A percentile compares a stretch with the other conserved stretches of the same genome.
These are phyloP conservation scores for Clunio marinus DNA, from an alignment of 2,888 invertebrate genomes.

Conservation along the genomic window DNA sequence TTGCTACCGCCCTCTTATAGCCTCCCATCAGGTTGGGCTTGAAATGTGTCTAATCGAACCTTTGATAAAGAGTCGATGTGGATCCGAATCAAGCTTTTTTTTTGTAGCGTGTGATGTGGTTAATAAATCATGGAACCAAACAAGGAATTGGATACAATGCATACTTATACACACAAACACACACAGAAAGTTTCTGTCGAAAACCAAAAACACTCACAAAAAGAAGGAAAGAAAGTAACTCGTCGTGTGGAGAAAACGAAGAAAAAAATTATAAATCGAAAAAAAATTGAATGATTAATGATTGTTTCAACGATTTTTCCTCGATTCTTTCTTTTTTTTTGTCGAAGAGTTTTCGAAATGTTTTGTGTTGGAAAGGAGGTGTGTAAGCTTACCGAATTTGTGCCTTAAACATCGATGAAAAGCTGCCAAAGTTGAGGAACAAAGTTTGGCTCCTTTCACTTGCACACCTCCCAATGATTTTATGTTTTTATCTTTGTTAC, in stretches of 20 bases:
- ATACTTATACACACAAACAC: slow-evolving; percentile 2
- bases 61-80: neutral
- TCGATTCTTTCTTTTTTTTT: slow-evolving; percentile 9
- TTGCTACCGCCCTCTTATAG: neutral
- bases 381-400: neutral
- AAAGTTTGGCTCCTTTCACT: neutral
- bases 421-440: no score
- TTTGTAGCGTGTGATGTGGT: slow-evolving; percentile 28
- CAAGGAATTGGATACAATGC: slow-evolving; percentile 25
- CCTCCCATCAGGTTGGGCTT: neutral
- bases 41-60: slow-evolving; percentile 24
- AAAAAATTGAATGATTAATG: slow-evolving; percentile 40
- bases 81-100: slow-evolving; percentile 25
- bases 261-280: slow-evolving; percentile 37
- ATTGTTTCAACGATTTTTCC: slow-evolving; percentile 38
- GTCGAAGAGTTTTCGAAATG: neutral
- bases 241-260: neutral
- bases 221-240: neutral
- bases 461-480: neutral
- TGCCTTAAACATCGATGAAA: no score
- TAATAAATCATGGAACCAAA: slow-evolving; percentile 38
- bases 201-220: no score
- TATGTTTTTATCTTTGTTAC: neutral
- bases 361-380: neutral
- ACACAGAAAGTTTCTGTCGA: neutral